Evolutionary conservation across 2,888 invertebrate genomes (phyloP).

Genomic region (Cephus pygmeus): DNA sequence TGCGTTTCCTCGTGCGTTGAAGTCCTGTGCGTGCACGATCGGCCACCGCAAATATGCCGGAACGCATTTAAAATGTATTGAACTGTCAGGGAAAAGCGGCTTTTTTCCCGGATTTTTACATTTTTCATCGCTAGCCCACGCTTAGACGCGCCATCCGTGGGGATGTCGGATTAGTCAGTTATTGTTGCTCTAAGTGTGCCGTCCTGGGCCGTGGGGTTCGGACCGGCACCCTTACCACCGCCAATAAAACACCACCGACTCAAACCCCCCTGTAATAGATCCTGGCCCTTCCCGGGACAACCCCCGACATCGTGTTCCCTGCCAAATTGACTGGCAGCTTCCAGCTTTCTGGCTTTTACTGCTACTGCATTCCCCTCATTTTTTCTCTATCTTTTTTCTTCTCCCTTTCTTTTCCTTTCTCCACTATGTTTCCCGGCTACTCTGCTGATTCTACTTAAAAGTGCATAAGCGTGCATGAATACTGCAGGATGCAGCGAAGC

Average conservation of each 20-base stretch:
- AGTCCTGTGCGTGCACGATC: constrained; percentile 13
- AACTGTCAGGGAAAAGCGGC: constrained; percentile 60
- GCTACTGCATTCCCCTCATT: constrained; percentile 4
- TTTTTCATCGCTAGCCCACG: constrained; percentile 58
- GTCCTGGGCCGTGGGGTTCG: constrained; percentile 24
- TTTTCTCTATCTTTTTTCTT: background rate
- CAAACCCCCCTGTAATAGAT: constrained; percentile 10
- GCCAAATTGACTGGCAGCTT: constrained; percentile 11
- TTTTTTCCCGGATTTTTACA: constrained; percentile 60
- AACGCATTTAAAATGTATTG: constrained; percentile 67
- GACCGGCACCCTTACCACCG: constrained; percentile 21
- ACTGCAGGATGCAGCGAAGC: background rate
- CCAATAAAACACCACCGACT: background rate
- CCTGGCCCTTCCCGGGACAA: background rate
- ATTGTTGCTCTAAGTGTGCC: constrained; percentile 49
- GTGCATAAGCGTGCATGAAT: background rate
- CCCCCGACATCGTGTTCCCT: background rate
- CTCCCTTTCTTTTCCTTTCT: background rate
- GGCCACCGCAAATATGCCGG: constrained; percentile 59
- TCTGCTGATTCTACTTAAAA: background rate
- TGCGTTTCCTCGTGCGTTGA: constrained; percentile 10
- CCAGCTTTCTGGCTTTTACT: background rate
- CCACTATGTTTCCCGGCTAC: background rate
- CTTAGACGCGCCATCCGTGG: constrained; percentile 20
- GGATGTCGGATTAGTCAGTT: constrained; percentile 56